Evolutionary conservation across 2,113 vertebrate genomes (phyloP).

Genomic region (Emydura subglobosa): DNA sequence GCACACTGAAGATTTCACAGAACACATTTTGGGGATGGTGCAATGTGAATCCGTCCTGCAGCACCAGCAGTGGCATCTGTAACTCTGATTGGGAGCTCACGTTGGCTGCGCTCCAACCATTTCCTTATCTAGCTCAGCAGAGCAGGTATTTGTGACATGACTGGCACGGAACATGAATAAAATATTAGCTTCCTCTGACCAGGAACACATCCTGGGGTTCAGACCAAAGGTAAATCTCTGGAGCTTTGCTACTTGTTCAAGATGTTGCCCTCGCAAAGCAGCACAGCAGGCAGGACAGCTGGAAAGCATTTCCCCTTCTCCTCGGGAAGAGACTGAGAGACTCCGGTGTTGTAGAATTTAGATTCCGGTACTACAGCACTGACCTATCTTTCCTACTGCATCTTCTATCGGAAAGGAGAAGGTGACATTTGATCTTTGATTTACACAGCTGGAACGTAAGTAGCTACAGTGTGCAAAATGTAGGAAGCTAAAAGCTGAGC

Average conservation of each 20-base stretch:
- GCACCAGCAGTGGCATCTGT: not conserved
- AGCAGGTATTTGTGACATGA: not conserved
- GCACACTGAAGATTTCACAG: fast-evolving
- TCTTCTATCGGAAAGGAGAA: slow-evolving; percentile 44
- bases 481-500: not conserved
- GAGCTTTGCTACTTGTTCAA: slow-evolving; percentile 11
- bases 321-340: slow-evolving; percentile 46
- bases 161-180: not conserved
- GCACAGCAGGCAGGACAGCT: slow-evolving; percentile 51
- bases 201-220: not conserved
- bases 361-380: slow-evolving; percentile 41
- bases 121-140: not conserved
- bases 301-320: slow-evolving; percentile 62
- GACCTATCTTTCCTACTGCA: slow-evolving; percentile 30
- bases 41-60: fast-evolving
- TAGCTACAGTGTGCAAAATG: slow-evolving; percentile 40
- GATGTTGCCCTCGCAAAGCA: slow-evolving; percentile 38
- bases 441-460: slow-evolving; percentile 17
- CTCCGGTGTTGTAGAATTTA: slow-evolving; percentile 32
- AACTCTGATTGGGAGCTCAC: not conserved
- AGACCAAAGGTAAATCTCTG: slow-evolving; percentile 12
- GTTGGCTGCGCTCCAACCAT: not conserved
- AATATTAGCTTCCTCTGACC: not conserved
- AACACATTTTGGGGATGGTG: fast-evolving
- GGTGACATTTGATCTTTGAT: slow-evolving; percentile 28